Evolutionary conservation across 92 coral and sea anemone genomes (phyloP).

Genomic region (Porites lobata): DNA sequence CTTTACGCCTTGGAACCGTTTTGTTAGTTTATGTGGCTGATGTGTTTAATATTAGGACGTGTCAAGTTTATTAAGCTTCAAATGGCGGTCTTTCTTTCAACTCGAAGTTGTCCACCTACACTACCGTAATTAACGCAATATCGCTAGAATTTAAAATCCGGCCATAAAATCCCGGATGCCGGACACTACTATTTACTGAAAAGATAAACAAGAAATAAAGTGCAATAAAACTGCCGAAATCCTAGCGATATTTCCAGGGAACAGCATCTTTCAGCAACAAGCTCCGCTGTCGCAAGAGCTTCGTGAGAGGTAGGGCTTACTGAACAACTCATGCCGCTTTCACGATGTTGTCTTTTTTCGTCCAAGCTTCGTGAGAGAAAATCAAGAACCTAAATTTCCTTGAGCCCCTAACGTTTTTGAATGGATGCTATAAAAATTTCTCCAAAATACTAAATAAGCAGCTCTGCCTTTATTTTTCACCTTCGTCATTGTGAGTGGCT

Average conservation of each 20-base stretch:
- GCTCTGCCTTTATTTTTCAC: too few species aligned
- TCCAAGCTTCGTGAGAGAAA: too few species aligned
- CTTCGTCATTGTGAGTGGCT: too few species aligned
- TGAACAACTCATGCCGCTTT: too few species aligned
- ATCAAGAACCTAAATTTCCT: too few species aligned
- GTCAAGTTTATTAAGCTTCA: neutral
- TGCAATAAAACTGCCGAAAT: neutral
- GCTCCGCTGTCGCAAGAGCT: neutral
- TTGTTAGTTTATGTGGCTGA: neutral
- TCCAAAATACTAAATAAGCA: too few species aligned
- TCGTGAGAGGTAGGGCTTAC: too few species aligned
- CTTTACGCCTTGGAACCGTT: neutral
- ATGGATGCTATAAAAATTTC: too few species aligned
- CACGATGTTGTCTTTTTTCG: too few species aligned
- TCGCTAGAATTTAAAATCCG: neutral
- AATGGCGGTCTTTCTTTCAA: neutral
- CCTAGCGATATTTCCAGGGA: neutral
- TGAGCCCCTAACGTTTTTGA: too few species aligned
- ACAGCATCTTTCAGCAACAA: neutral
- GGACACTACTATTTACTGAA: neutral
- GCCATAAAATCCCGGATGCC: constrained; percentile 19
- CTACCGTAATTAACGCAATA: neutral
- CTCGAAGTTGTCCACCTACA: neutral
- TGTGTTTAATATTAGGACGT: neutral
- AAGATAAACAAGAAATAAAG: neutral